Evolutionary conservation across 2,888 invertebrate genomes (phyloP).

Genomic region (Xestia xanthographa): DNA sequence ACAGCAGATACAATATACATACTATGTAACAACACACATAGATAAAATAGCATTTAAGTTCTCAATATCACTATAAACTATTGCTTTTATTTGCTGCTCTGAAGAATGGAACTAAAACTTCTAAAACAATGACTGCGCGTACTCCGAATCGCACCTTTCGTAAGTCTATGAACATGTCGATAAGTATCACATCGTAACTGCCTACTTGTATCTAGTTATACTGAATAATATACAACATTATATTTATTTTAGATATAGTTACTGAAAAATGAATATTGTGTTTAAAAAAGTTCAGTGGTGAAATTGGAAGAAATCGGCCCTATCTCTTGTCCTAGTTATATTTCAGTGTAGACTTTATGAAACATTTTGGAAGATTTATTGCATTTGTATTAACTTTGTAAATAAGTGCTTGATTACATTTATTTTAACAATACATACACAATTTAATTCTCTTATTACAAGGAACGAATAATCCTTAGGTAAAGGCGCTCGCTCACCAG

Average conservation of each 20-base stretch:
- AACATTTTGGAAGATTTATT: conserved; percentile 47
- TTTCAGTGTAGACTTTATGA: conserved; percentile 15
- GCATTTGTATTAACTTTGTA: conserved; percentile 59
- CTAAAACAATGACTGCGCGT: conserved; percentile 65
- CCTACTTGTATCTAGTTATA: conserved; percentile 71
- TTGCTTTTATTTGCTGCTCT: conserved; percentile 61
- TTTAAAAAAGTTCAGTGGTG: conserved; percentile 35
- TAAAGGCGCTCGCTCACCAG: background rate
- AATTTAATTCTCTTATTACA: conserved; percentile 22
- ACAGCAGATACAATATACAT: conserved; percentile 59
- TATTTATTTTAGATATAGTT: conserved; percentile 61
- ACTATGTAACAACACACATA: conserved; percentile 62
- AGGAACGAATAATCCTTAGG: conserved; percentile 23
- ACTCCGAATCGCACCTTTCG: conserved; percentile 63
- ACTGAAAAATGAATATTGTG: conserved; percentile 49
- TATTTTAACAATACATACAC: conserved; percentile 26
- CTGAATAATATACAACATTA: conserved; percentile 71
- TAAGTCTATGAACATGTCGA: conserved; percentile 70
- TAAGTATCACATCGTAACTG: conserved; percentile 75
- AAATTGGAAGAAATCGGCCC: conserved; percentile 41
- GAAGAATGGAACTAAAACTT: conserved; percentile 44
- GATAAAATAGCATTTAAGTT: conserved; percentile 55
- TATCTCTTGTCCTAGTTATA: conserved; percentile 14
- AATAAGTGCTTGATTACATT: conserved; percentile 51
- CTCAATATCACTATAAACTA: conserved; percentile 58